These are phyloP conservation scores for Tenthredo notha DNA, from an alignment of 2,888 invertebrate genomes.

Conservation along the genomic window DNA sequence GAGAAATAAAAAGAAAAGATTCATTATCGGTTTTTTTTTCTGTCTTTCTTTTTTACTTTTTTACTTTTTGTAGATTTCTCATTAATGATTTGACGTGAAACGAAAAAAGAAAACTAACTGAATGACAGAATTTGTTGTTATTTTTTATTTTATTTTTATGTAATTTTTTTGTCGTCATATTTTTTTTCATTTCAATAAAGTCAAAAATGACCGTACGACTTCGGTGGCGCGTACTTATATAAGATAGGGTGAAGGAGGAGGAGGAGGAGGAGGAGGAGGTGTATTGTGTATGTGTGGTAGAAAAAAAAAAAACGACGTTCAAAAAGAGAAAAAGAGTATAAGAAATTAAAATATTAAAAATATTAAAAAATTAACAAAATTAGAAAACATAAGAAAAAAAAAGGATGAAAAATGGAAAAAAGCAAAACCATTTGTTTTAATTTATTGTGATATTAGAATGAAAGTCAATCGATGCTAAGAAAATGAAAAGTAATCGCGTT, in stretches of 20 bases:
- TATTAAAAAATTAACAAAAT: not conserved
- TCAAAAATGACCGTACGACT: not conserved
- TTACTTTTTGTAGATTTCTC: too few relatives aligned
- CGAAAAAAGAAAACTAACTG: too few relatives aligned
- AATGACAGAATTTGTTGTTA: not conserved
- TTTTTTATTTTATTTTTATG: not conserved
- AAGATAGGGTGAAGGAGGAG: too few relatives aligned
- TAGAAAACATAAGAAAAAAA: not conserved
- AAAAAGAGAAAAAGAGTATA: not conserved
- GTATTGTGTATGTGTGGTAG: not conserved
- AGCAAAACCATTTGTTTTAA: conserved; percentile 3
- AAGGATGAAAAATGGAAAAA: not conserved
- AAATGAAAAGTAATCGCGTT: not conserved
- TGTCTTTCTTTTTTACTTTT: too few relatives aligned
- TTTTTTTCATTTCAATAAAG: not conserved
- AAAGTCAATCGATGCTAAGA: conserved; percentile 26
- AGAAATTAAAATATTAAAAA: not conserved
- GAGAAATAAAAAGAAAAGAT: not conserved
- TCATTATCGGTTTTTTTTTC: too few relatives aligned
- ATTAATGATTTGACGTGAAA: not conserved
- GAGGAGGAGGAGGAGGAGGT: too few relatives aligned
- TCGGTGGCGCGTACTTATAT: conserved; percentile 15
- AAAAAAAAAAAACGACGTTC: not conserved
- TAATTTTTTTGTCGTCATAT: not conserved
- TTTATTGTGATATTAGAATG: conserved; percentile 34